These are phyloP conservation scores for Anser cygnoides DNA, from an alignment of 2,113 vertebrate species.

Conservation along the genomic window DNA sequence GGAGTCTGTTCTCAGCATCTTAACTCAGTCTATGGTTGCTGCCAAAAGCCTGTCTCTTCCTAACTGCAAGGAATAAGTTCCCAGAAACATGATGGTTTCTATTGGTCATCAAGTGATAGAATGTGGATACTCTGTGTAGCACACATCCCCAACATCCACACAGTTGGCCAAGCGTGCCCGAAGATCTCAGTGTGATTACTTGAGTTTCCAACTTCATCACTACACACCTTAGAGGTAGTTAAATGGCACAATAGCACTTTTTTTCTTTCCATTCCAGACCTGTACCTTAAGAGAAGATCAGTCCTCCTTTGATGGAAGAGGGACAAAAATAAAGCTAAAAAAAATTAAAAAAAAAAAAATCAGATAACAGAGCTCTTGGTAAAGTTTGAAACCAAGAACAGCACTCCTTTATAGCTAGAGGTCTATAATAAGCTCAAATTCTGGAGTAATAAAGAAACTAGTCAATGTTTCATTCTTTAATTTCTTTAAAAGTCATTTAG, in stretches of 20 bases:
- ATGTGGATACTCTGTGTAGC: rapidly evolving
- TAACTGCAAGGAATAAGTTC: neutral
- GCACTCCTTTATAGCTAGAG: neutral
- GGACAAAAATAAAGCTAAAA: neutral
- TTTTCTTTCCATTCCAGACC: neutral
- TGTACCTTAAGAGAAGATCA: neutral
- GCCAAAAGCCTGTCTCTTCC: neutral
- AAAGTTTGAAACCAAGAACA: neutral
- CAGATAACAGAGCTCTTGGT: neutral
- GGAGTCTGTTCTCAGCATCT: neutral
- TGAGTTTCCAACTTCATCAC: neutral
- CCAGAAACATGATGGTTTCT: rapidly evolving
- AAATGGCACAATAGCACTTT: neutral
- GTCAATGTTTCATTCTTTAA: slow-evolving; percentile 1
- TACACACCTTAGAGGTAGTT: neutral
- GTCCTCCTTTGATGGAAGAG: neutral
- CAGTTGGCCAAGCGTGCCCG: rapidly evolving
- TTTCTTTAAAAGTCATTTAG: neutral
- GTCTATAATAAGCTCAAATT: neutral
- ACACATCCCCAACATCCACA: rapidly evolving
- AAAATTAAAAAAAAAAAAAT: neutral
- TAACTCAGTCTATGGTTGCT: too few relatives aligned
- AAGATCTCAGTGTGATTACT: neutral
- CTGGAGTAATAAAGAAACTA: neutral
- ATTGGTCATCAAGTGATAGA: neutral